Evolutionary conservation across 2,797 vertebrate genomes (phyloP).

Genomic region (Acanthurus leucopareius): DNA sequence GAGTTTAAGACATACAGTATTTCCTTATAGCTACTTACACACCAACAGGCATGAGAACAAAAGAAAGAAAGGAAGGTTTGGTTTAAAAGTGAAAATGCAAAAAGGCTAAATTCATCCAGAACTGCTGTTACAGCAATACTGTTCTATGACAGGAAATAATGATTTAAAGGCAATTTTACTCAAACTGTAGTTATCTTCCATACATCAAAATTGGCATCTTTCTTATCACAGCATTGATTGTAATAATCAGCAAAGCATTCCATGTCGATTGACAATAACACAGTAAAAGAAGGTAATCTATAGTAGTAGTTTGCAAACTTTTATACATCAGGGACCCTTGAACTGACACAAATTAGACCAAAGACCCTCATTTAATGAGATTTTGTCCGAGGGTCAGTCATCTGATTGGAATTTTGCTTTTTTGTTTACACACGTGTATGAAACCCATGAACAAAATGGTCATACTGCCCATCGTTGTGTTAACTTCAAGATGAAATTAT

Average conservation of each 20-base stretch:
- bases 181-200: slow-evolving; percentile 6
- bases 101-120: slow-evolving; percentile 43
- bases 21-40: slow-evolving; percentile 56
- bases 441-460: no score
- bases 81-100: slow-evolving; percentile 47
- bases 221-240: slow-evolving; percentile 42
- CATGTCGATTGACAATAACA: slow-evolving; percentile 48
- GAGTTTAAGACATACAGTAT: slow-evolving; percentile 46
- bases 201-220: slow-evolving; percentile 28
- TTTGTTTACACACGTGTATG: no score
- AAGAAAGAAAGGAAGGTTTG: slow-evolving; percentile 41
- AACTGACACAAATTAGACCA: no score
- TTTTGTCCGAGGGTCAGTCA: no score
- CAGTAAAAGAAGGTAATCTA: slow-evolving; percentile 51
- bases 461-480: no score
- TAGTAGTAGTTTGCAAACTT: slow-evolving; percentile 22
- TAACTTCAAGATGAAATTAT: no score
- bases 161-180: slow-evolving; percentile 62
- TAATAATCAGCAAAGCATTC: slow-evolving; percentile 54
- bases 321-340: no score
- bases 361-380: no score
- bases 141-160: slow-evolving; percentile 35
- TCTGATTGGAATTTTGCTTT: no score
- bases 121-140: slow-evolving; percentile 37
- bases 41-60: slow-evolving; percentile 50